A percentile compares a stretch with the other conserved stretches of the same genome.
These are phyloP conservation scores for Ceyx margarethae DNA, from an alignment of 2,113 vertebrate species.

Conservation along the genomic window DNA sequence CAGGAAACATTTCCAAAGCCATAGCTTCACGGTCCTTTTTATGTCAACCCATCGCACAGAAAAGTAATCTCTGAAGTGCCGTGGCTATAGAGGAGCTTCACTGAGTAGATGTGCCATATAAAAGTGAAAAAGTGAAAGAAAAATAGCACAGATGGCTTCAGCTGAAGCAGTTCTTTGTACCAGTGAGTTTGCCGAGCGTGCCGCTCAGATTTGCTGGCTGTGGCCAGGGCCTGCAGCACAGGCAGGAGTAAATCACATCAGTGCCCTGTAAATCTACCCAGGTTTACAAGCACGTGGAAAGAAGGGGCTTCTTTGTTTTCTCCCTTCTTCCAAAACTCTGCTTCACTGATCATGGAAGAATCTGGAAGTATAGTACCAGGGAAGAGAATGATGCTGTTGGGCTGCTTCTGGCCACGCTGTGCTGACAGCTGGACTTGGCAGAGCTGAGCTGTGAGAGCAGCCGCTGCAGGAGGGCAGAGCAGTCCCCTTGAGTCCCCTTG, in stretches of 20 bases:
- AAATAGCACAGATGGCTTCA: not conserved
- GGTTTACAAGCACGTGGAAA: not conserved
- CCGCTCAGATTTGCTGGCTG: not conserved
- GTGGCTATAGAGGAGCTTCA: not conserved
- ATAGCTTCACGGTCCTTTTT: conserved; percentile 52
- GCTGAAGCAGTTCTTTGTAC: not conserved
- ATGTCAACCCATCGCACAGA: not conserved
- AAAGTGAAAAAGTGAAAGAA: not conserved
- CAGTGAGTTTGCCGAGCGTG: not conserved
- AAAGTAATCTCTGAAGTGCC: not conserved
- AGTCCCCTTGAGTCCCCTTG: not conserved
- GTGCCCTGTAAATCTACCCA: not conserved
- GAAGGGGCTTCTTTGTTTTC: conserved; percentile 2
- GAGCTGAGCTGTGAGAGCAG: not conserved
- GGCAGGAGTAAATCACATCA: not conserved
- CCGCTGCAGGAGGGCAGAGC: not conserved
- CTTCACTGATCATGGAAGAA: not conserved
- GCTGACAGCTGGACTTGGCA: conserved; percentile 10
- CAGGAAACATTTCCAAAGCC: conserved; percentile 65
- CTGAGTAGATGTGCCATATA: not conserved
- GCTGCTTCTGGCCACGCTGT: conserved; percentile 24
- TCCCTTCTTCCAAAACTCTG: not conserved
- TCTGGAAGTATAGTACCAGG: conserved; percentile 1
- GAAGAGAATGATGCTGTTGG: conserved; percentile 13
- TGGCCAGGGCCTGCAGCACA: not conserved